Conservation (phyloP, 2,888 invertebrate species). For the Mycogona germanica region DNA sequence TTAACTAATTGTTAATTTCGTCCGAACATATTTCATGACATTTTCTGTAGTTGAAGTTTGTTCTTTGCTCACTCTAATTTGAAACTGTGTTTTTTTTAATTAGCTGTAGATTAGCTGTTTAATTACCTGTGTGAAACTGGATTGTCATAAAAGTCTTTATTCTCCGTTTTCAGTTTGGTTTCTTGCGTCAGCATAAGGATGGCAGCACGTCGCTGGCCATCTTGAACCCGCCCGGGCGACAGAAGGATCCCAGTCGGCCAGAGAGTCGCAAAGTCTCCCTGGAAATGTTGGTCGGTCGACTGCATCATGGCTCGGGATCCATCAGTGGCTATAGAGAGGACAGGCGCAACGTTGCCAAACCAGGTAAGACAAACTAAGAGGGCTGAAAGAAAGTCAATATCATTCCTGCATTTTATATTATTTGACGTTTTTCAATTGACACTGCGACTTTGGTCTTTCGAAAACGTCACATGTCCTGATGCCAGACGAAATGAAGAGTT, state of each 20-base stretch:
- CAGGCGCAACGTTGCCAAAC: conserved; percentile 71
- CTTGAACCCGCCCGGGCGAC: conserved; percentile 59
- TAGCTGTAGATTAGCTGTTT: no score
- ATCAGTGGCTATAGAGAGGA: conserved; percentile 74
- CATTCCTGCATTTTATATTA: no score
- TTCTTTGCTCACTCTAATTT: no score
- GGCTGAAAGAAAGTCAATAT: no score
- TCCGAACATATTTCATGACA: neutral
- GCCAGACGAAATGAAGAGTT: no score
- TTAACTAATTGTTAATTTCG: no score
- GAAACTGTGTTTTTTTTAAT: no score
- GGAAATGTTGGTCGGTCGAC: conserved; percentile 60
- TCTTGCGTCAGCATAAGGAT: conserved; percentile 70
- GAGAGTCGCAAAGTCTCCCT: conserved; percentile 64
- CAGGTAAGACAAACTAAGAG: conserved; percentile 39
- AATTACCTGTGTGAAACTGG: neutral
- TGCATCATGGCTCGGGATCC: conserved; percentile 63
- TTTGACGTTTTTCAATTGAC: no score
- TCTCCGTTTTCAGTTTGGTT: conserved; percentile 49
- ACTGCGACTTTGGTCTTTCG: no score
- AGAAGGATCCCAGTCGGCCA: conserved; percentile 50
- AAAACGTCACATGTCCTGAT: no score
- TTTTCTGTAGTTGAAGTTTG: neutral
- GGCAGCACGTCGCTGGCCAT: conserved; percentile 81
- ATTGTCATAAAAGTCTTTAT: conserved; percentile 19